Evolutionary conservation across 2,888 invertebrate species (phyloP).

Genomic region (Metalampra italica): DNA sequence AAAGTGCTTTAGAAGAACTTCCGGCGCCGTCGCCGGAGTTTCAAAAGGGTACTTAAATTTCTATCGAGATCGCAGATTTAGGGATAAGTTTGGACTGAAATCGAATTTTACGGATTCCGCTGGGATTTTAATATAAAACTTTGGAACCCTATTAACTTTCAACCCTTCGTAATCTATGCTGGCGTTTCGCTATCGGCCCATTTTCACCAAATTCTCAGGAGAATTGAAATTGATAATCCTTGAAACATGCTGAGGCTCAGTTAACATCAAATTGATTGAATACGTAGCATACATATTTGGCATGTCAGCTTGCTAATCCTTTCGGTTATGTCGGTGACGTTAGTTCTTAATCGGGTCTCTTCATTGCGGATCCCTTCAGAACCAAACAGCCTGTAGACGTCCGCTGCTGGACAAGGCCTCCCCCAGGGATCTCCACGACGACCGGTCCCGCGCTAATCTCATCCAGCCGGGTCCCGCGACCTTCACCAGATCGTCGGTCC

Average conservation of each 20-base stretch:
- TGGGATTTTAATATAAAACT: conserved; percentile 3
- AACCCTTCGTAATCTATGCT: not conserved
- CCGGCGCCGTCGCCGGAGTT: not conserved
- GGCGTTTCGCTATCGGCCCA: not conserved
- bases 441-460: too few species aligned
- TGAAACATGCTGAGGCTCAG: not conserved
- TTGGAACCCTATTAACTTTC: not conserved
- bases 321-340: too few species aligned
- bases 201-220: not conserved
- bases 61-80: not conserved
- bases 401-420: too few species aligned
- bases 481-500: too few species aligned
- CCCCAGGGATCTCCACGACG: too few species aligned
- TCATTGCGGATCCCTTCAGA: too few species aligned
- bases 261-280: too few species aligned
- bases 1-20: not conserved
- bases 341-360: too few species aligned
- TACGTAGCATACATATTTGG: too few species aligned
- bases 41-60: not conserved
- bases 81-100: not conserved
- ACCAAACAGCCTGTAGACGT: too few species aligned
- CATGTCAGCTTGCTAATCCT: too few species aligned
- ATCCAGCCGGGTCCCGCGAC: too few species aligned
- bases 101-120: not conserved
- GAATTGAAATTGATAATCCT: not conserved